phyloP scores from a whole-genome alignment of 2,888 invertebrate genomes.

The Eumacrocentrus americanus region DNA sequence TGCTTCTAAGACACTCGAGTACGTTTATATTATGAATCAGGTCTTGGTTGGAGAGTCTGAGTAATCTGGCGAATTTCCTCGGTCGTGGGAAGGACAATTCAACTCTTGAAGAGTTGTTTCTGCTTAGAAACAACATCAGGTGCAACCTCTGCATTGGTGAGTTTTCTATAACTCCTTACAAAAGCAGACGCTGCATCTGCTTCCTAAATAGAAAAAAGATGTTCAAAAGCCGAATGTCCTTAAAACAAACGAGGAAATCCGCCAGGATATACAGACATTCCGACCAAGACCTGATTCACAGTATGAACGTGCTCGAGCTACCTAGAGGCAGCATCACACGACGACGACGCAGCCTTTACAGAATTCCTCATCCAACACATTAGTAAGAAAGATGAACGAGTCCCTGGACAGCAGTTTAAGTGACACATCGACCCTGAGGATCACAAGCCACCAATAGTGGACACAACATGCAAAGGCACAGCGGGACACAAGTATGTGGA shows the following conservation, averaged over 20 bases:
- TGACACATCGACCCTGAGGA: constrained; percentile 49
- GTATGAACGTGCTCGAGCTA: constrained; percentile 20
- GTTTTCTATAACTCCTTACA: too few relatives aligned
- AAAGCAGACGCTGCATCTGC: constrained; percentile 64
- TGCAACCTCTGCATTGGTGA: constrained; percentile 65
- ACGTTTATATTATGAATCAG: constrained; percentile 44
- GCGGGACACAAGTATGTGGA: constrained; percentile 64
- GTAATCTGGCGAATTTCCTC: constrained; percentile 48
- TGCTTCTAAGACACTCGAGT: constrained; percentile 47
- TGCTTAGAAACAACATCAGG: constrained; percentile 72
- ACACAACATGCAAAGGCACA: constrained; percentile 83
- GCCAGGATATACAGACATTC: constrained; percentile 50
- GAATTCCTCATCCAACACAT: constrained; percentile 58
- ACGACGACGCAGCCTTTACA: constrained; percentile 41
- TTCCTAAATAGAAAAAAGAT: constrained; percentile 82
- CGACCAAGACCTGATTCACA: constrained; percentile 56
- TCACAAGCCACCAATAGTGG: constrained; percentile 78
- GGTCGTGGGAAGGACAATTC: constrained; percentile 67
- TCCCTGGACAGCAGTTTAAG: constrained; percentile 40
- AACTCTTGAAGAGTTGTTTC: constrained; percentile 89
- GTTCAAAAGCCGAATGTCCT: constrained; percentile 83
- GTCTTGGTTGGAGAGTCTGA: constrained; percentile 55
- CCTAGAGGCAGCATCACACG: constrained; percentile 48
- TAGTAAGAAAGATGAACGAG: constrained; percentile 57
- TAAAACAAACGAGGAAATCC: constrained; percentile 53